Percentiles rank a stretch among this genome's conserved stretches.
Evolutionary conservation across 2,797 vertebrate genomes (phyloP).

Genomic region (Urosaurus nigricauda): DNA sequence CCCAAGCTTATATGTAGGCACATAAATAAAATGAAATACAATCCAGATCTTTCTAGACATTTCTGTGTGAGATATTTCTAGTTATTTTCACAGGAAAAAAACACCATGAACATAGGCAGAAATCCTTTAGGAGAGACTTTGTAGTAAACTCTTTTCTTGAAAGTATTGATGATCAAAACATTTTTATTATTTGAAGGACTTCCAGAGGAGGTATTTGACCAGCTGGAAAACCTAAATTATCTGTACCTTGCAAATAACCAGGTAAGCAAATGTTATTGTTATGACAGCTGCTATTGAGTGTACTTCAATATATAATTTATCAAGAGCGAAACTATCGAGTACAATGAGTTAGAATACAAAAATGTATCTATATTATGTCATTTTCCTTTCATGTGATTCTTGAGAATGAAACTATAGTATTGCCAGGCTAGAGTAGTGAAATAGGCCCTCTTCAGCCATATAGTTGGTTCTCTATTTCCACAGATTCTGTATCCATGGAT

Average conservation of each 20-base stretch:
- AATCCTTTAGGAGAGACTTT: constrained; percentile 2
- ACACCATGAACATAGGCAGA: background rate
- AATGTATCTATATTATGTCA: background rate
- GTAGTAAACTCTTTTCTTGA: constrained; percentile 54
- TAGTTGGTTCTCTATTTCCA: no score
- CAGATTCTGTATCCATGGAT: no score
- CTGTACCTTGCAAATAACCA: constrained; percentile 97
- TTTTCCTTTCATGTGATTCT: background rate
- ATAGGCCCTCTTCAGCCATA: background rate
- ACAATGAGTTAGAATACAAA: background rate
- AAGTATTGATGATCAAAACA: constrained; percentile 58
- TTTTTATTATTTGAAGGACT: constrained; percentile 84
- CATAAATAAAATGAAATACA: background rate
- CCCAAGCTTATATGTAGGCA: background rate
- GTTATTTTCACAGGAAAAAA: background rate
- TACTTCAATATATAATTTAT: background rate
- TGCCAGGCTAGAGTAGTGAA: background rate
- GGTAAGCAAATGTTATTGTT: constrained; percentile 77
- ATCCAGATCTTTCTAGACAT: constrained; percentile 6
- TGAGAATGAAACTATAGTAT: background rate
- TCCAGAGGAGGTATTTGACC: constrained; percentile 93
- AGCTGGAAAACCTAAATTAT: constrained; percentile 91
- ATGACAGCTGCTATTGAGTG: constrained; percentile 37
- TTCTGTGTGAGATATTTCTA: constrained; percentile 2
- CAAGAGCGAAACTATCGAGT: background rate